Evolutionary conservation across 2,797 vertebrate genomes (phyloP).

Genomic region (Microchirus variegatus): DNA sequence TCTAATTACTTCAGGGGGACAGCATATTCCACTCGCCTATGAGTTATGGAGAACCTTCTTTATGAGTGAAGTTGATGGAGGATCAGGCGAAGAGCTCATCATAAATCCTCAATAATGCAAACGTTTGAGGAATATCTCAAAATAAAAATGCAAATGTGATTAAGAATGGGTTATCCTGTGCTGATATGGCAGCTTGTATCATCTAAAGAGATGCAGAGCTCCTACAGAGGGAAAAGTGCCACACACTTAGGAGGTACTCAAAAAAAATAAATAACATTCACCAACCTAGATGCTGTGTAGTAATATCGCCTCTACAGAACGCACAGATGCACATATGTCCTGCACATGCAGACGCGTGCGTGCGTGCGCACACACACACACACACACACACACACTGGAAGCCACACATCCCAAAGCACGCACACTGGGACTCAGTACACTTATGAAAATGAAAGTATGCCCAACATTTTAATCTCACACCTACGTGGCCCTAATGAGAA

Average conservation of each 20-base stretch:
- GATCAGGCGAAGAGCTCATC: constrained; percentile 81
- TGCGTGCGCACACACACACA: constrained; percentile 23
- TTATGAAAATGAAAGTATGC: constrained; percentile 73
- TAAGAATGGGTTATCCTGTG: constrained; percentile 85
- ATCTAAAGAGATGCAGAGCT: constrained; percentile 75
- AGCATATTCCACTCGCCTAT: constrained; percentile 81
- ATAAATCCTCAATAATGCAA: constrained; percentile 90
- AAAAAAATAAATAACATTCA: constrained; percentile 75
- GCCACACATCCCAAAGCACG: constrained; percentile 7
- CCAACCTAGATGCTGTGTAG: constrained; percentile 58
- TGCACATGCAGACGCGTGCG: constrained; percentile 38
- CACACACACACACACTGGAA: constrained; percentile 1
- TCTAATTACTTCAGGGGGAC: constrained; percentile 85
- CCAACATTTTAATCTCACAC: constrained; percentile 82
- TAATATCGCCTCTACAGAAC: constrained; percentile 62
- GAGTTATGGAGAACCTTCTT: constrained; percentile 87
- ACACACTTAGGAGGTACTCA: constrained; percentile 69
- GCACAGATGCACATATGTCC: constrained; percentile 39
- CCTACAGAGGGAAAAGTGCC: constrained; percentile 51
- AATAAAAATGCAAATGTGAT: constrained; percentile 89
- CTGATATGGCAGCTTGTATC: constrained; percentile 86
- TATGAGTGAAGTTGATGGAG: constrained; percentile 88
- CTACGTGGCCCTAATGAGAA: constrained; percentile 78
- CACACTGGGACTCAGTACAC: constrained; percentile 2
- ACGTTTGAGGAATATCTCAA: constrained; percentile 86